Conservation (phyloP, 1,140 invertebrate genomes). For the Helicorthomorpha holstii region DNA sequence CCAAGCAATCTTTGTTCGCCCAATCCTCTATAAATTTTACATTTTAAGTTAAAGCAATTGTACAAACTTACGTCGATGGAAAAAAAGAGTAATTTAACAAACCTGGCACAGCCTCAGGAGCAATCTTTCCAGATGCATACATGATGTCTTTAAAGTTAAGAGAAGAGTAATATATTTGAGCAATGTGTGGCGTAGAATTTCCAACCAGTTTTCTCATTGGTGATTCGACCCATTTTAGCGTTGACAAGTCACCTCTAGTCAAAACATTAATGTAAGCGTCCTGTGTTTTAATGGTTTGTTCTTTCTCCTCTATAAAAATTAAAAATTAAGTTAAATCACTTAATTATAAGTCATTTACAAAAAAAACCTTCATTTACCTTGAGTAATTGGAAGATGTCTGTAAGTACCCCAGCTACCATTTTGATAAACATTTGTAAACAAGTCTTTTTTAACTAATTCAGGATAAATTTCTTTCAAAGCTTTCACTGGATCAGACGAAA, state of each 20-base stretch:
- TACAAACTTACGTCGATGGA: not conserved
- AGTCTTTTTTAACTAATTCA: constrained; percentile 49
- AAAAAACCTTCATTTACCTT: constrained; percentile 15
- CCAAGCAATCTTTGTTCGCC: too few relatives aligned
- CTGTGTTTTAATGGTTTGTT: constrained; percentile 31
- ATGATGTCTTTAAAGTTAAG: constrained; percentile 96
- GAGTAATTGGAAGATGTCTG: constrained; percentile 46
- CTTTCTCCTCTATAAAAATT: not conserved
- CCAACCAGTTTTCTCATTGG: constrained; percentile 38
- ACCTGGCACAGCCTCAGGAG: constrained; percentile 78
- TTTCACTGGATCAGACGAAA: constrained; percentile 15
- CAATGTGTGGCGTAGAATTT: constrained; percentile 39
- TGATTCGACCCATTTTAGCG: constrained; percentile 82
- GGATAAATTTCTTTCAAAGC: constrained; percentile 34
- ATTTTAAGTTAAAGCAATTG: constrained; percentile 26
- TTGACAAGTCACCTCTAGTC: constrained; percentile 75
- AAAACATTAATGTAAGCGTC: constrained; percentile 87
- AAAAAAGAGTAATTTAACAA: constrained; percentile 19
- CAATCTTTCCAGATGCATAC: constrained; percentile 87
- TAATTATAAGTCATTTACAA: not conserved
- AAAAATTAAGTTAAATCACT: not conserved
- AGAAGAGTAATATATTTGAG: constrained; percentile 78
- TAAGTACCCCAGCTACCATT: constrained; percentile 66
- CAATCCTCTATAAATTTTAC: constrained; percentile 88
- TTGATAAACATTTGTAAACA: constrained; percentile 65